A percentile compares a stretch with the other conserved stretches of the same genome.
phyloP scores from a whole-genome alignment of 2,888 invertebrate species.

The Phanerotoma sp. region DNA sequence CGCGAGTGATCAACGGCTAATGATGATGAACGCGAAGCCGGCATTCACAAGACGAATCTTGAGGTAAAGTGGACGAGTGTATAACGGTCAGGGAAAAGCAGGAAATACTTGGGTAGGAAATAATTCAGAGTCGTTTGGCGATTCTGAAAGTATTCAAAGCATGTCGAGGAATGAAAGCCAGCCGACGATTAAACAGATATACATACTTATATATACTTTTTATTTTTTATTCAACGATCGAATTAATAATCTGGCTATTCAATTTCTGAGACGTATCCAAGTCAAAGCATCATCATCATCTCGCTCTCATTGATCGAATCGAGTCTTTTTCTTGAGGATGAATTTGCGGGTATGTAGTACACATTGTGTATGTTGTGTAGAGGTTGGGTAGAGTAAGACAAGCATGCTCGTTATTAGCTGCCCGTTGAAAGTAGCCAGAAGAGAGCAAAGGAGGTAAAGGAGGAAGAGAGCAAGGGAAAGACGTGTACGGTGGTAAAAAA shows the following conservation, averaged over 20 bases:
- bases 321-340: background rate
- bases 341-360: conserved; percentile 9
- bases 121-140: conserved; percentile 10
- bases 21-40: conserved; percentile 41
- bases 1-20: conserved; percentile 46
- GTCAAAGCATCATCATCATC: conserved; percentile 11
- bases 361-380: conserved; percentile 18
- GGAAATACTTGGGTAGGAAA: conserved; percentile 7
- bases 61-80: conserved; percentile 13
- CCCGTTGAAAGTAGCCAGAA: conserved; percentile 20
- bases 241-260: conserved; percentile 8
- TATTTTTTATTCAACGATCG: conserved; percentile 5
- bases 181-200: conserved; percentile 6
- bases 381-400: conserved; percentile 34
- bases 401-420: conserved; percentile 36
- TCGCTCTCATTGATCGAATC: conserved; percentile 11
- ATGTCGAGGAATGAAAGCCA: background rate
- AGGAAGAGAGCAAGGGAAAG: too few species aligned
- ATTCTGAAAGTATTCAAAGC: conserved; percentile 8
- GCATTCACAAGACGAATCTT: conserved; percentile 20
- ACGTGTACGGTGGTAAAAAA: conserved; percentile 21
- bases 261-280: conserved; percentile 7
- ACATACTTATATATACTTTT: too few species aligned
- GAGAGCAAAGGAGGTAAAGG: too few species aligned
- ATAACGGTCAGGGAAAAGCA: conserved; percentile 9